These are phyloP conservation scores for Isotomurus palustris DNA, from an alignment of 2,888 invertebrate species.

Conservation along the genomic window DNA sequence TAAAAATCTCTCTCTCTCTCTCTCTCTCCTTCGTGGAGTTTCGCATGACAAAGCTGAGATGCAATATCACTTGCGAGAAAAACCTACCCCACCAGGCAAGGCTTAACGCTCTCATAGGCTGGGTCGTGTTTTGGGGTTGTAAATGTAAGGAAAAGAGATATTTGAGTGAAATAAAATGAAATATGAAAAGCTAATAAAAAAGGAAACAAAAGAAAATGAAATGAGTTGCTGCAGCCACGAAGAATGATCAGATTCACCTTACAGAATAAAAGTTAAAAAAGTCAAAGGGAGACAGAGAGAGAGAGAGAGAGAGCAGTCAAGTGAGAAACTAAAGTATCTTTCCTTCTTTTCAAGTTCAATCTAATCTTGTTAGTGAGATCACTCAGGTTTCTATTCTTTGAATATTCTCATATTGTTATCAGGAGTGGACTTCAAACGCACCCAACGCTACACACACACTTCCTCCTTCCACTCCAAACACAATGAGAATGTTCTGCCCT, in stretches of 20 bases:
- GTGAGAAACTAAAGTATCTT: too few species aligned
- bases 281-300: too few species aligned
- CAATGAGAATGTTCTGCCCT: too few species aligned
- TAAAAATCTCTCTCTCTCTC: background rate
- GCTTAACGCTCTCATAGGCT: background rate
- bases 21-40: background rate
- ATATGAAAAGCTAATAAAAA: slow-evolving; percentile 34
- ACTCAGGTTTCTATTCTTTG: too few species aligned
- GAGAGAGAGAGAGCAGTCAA: slow-evolving; percentile 12
- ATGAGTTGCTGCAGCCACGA: slow-evolving; percentile 7
- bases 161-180: slow-evolving; percentile 37
- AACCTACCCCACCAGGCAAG: too few species aligned
- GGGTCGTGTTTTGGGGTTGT: background rate
- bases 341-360: too few species aligned
- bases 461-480: too few species aligned
- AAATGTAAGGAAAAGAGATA: background rate
- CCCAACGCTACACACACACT: too few species aligned
- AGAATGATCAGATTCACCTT: slow-evolving; percentile 13
- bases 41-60: background rate
- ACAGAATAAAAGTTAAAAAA: too few species aligned
- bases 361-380: too few species aligned
- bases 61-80: background rate
- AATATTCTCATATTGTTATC: too few species aligned
- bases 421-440: too few species aligned
- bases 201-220: slow-evolving; percentile 11